These are phyloP conservation scores for Gorsachius magnificus DNA, from an alignment of 2,797 vertebrate species.

Conservation along the genomic window DNA sequence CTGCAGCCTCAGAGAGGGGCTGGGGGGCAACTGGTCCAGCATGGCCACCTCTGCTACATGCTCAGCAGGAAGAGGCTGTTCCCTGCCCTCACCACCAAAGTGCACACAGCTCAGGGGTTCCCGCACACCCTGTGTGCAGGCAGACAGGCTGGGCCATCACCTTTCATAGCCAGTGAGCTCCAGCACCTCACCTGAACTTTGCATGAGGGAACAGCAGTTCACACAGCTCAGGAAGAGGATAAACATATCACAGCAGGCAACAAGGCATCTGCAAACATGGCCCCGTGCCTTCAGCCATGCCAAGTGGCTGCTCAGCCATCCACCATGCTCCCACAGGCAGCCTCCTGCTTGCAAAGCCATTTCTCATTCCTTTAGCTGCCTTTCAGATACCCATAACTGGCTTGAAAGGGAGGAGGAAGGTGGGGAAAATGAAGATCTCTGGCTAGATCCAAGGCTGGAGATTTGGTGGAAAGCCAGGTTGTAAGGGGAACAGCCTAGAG, in stretches of 20 bases:
- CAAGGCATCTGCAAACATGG: background rate
- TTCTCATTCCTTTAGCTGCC: background rate
- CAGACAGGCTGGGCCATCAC: background rate
- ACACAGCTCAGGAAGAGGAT: background rate
- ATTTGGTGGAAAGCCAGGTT: background rate
- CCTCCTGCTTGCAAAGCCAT: background rate
- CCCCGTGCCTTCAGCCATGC: background rate
- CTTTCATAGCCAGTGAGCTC: background rate
- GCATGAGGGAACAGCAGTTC: background rate
- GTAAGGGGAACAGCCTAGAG: background rate
- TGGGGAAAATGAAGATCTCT: background rate
- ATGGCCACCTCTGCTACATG: fast-evolving
- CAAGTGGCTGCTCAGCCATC: background rate
- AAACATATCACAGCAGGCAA: constrained; percentile 1
- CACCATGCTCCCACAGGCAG: background rate
- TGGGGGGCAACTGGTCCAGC: background rate
- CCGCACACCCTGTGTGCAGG: fast-evolving
- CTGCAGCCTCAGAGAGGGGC: background rate
- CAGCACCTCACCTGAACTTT: background rate
- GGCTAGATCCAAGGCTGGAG: background rate
- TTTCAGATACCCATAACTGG: background rate
- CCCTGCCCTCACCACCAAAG: background rate
- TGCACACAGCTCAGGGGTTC: background rate
- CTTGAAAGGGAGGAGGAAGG: background rate
- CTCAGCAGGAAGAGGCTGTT: background rate